Percentiles rank a stretch among this genome's conserved stretches.
Conservation (phyloP, 64 coral and sea anemone genomes). For the Cladopsammia gracilis region DNA sequence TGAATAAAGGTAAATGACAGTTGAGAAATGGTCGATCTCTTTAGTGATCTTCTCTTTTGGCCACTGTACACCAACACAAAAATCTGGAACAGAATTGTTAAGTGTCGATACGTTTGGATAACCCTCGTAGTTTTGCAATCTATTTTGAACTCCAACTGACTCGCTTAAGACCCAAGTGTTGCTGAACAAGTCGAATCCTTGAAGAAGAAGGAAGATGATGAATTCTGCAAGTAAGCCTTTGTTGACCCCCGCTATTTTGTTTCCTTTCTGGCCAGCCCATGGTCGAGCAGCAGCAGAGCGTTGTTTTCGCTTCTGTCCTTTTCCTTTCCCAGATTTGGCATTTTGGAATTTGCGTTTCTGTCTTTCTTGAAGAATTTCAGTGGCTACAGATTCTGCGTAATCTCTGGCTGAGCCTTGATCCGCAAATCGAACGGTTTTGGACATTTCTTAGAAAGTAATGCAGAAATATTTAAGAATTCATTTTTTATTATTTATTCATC, state of each 20-base stretch:
- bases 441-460: neutral
- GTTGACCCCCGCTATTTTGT: constrained; percentile 60
- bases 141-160: constrained; percentile 59
- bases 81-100: constrained; percentile 62
- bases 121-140: constrained; percentile 48
- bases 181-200: constrained; percentile 95
- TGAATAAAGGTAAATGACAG: constrained; percentile 60
- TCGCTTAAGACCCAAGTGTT: constrained; percentile 85
- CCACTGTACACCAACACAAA: constrained; percentile 70
- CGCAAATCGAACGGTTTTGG: constrained; percentile 31
- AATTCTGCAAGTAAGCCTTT: constrained; percentile 88
- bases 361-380: constrained; percentile 26
- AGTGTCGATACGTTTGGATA: constrained; percentile 56
- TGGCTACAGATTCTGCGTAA: constrained; percentile 37
- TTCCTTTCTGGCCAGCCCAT: neutral
- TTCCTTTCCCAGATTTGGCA: constrained; percentile 7
- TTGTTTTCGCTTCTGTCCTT: constrained; percentile 3
- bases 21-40: constrained; percentile 50
- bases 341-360: constrained; percentile 18
- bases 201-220: constrained; percentile 80
- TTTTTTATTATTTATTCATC: no score
- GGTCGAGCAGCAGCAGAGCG: neutral
- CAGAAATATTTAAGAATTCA: no score
- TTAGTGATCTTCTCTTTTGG: constrained; percentile 33
- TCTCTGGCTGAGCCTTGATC: neutral